Evolutionary conservation across 2,113 vertebrate species (phyloP).

Genomic region (Pteropus alecto): DNA sequence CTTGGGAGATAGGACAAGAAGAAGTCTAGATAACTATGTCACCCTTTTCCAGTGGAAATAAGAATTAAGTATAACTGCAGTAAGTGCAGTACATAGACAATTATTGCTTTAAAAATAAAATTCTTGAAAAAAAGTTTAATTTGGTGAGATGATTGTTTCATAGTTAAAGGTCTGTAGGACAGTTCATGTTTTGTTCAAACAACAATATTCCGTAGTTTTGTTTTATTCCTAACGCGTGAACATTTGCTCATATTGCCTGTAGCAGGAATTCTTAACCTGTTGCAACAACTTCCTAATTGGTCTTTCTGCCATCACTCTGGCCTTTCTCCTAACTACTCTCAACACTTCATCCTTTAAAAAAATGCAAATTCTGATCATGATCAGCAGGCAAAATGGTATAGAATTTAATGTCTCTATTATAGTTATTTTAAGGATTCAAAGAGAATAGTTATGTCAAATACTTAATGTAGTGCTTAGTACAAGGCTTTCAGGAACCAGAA

Average conservation of each 20-base stretch:
- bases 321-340: neutral
- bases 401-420: neutral
- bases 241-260: neutral
- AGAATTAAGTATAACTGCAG: neutral
- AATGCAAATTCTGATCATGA: neutral
- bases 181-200: conserved; percentile 19
- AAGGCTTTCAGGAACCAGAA: conserved; percentile 32
- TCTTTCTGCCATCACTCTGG: neutral
- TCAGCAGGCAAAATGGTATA: neutral
- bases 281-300: neutral
- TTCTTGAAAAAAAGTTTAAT: neutral
- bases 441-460: neutral
- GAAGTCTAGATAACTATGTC: conserved; percentile 34
- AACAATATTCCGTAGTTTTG: neutral
- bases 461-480: neutral
- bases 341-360: neutral
- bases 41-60: conserved; percentile 7
- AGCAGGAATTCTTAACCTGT: neutral
- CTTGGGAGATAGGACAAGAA: conserved; percentile 48
- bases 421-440: conserved; percentile 21
- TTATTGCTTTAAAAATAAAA: conserved; percentile 31
- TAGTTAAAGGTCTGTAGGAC: neutral
- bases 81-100: neutral
- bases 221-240: conserved; percentile 14
- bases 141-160: conserved; percentile 15